Evolutionary conservation across 2,888 invertebrate genomes (phyloP).

Genomic region (Marasmarcha lunaedactyla): DNA sequence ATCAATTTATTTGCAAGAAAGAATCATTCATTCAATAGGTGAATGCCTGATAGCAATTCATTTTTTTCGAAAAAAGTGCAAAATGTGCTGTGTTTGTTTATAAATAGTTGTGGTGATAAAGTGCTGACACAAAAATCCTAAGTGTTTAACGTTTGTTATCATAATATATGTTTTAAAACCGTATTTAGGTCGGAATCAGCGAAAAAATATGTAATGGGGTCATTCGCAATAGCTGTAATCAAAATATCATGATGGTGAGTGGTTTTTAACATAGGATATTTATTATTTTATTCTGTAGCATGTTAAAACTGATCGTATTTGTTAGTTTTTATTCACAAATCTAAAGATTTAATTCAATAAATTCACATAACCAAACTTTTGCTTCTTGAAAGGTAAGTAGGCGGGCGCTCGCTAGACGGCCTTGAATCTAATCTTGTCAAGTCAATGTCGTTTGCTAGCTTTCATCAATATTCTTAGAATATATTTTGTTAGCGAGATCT

Average conservation of each 20-base stretch:
- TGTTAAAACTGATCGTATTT: background rate
- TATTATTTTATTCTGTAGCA: background rate
- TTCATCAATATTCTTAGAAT: constrained; percentile 32
- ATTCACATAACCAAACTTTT: constrained; percentile 47
- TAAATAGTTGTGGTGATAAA: constrained; percentile 17
- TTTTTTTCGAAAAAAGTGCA: constrained; percentile 31
- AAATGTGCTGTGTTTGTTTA: constrained; percentile 10
- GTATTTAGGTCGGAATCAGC: constrained; percentile 16
- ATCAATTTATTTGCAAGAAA: background rate
- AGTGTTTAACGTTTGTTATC: constrained; percentile 15
- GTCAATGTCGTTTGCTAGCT: constrained; percentile 59
- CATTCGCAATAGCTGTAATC: constrained; percentile 18
- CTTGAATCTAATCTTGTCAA: constrained; percentile 67
- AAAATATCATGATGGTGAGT: constrained; percentile 9
- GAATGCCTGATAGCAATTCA: constrained; percentile 48
- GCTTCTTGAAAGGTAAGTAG: constrained; percentile 20
- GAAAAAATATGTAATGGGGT: constrained; percentile 17
- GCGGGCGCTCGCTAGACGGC: constrained; percentile 36
- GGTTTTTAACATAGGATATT: background rate
- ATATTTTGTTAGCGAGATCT: no score
- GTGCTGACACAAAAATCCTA: constrained; percentile 13
- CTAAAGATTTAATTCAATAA: background rate
- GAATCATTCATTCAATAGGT: constrained; percentile 11
- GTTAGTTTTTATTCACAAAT: background rate
- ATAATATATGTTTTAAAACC: constrained; percentile 9